These are phyloP conservation scores for Bothrops jararaca DNA, from an alignment of 2,113 vertebrate genomes.

Conservation along the genomic window DNA sequence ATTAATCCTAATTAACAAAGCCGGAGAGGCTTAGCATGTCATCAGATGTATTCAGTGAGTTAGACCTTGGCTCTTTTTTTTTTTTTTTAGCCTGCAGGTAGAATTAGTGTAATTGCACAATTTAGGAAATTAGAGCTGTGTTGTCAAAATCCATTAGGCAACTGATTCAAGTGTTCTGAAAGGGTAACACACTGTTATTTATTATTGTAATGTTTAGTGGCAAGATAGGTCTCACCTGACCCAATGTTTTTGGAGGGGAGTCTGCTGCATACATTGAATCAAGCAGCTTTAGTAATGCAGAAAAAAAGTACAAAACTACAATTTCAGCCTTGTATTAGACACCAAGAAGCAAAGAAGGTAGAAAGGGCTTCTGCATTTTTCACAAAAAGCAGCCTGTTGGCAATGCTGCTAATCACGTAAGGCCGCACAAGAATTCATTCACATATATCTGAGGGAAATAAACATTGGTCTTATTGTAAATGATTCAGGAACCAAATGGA, in stretches of 20 bases:
- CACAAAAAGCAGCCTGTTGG: background rate
- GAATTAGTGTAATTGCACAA: background rate
- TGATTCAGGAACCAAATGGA: background rate
- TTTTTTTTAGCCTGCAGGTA: background rate
- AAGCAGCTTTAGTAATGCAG: background rate
- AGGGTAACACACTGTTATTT: background rate
- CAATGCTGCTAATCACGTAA: background rate
- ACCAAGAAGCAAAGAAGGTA: background rate
- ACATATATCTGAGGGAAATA: background rate
- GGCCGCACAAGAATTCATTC: background rate
- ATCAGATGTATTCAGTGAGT: background rate
- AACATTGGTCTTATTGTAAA: background rate
- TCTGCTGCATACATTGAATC: background rate
- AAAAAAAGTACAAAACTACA: no score
- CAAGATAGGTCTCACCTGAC: background rate
- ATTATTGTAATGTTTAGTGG: background rate
- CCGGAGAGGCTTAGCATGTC: background rate
- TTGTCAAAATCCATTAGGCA: background rate
- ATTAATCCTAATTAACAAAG: background rate
- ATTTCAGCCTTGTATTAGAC: background rate
- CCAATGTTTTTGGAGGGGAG: background rate
- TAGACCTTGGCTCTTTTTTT: background rate
- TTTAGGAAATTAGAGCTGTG: background rate
- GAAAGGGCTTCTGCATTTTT: background rate
- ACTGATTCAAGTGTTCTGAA: background rate